phyloP scores from a whole-genome alignment of 2,797 vertebrate species.

The Odontamblyopus rebecca region DNA sequence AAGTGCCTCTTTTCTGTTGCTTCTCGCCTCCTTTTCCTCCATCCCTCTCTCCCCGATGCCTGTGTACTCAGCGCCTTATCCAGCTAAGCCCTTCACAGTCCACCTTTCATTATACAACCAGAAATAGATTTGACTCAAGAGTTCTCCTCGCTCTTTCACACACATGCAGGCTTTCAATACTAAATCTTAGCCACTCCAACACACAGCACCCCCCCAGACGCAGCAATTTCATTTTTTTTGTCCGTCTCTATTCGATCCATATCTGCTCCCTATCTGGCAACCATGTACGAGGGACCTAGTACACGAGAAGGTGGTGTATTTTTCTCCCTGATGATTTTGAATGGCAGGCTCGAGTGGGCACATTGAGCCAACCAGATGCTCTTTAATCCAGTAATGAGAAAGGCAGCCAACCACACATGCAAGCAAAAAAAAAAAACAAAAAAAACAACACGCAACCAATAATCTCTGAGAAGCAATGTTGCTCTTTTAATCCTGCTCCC shows the following conservation, averaged over 20 bases:
- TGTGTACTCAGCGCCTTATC: conserved; percentile 44
- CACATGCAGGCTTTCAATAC: conserved; percentile 46
- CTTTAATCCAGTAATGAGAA: conserved; percentile 77
- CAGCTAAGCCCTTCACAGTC: conserved; percentile 51
- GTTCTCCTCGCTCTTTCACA: conserved; percentile 41
- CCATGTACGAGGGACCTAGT: conserved; percentile 25
- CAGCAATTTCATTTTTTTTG: conserved; percentile 60
- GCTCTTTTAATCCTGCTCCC: conserved; percentile 66
- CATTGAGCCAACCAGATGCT: conserved; percentile 78
- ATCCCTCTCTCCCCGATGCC: conserved; percentile 15
- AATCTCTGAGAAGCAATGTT: conserved; percentile 65
- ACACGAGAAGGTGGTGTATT: conserved; percentile 57
- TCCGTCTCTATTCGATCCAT: conserved; percentile 56
- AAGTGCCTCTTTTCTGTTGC: neutral
- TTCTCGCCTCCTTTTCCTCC: conserved; percentile 7
- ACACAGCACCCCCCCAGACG: conserved; percentile 53
- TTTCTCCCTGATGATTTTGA: conserved; percentile 65
- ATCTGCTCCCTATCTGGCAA: conserved; percentile 49
- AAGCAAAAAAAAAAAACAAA: conserved; percentile 3
- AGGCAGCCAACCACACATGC: conserved; percentile 68
- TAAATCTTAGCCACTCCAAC: conserved; percentile 54
- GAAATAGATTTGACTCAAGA: conserved; percentile 65
- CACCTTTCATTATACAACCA: conserved; percentile 67
- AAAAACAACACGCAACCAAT: conserved; percentile 18
- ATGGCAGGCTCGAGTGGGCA: conserved; percentile 68